Evolutionary conservation across 1,140 invertebrate species (phyloP).

Genomic region (Araneus ventricosus): DNA sequence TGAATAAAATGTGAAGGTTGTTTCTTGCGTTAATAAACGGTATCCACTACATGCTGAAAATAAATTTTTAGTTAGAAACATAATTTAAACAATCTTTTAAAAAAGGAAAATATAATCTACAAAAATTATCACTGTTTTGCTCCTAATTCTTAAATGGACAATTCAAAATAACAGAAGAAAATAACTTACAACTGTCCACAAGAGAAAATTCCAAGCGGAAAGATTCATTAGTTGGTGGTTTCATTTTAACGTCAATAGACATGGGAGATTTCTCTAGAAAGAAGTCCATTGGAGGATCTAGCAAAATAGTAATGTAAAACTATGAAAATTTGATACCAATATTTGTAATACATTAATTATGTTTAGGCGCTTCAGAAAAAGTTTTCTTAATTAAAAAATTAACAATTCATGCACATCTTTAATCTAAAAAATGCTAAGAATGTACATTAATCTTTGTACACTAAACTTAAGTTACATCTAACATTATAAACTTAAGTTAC

Average conservation of each 20-base stretch:
- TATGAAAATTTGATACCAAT: neutral
- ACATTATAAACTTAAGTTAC: too few species aligned
- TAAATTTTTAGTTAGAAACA: neutral
- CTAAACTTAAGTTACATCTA: too few species aligned
- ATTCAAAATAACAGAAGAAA: neutral
- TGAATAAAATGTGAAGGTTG: neutral
- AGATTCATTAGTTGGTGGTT: neutral
- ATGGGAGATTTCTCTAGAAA: neutral
- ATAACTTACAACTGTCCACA: neutral
- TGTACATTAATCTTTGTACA: too few species aligned
- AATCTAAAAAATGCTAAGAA: too few species aligned
- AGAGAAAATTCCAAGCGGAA: neutral
- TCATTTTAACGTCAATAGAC: neutral
- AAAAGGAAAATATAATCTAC: neutral
- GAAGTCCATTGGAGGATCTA: slow-evolving; percentile 25
- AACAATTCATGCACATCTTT: too few species aligned
- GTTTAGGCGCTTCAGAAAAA: too few species aligned
- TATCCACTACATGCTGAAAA: slow-evolving; percentile 23
- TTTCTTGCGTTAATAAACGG: neutral
- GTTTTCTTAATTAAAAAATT: too few species aligned
- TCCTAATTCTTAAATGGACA: neutral
- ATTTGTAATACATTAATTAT: too few species aligned
- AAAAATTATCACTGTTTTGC: too few species aligned
- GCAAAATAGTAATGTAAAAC: too few species aligned
- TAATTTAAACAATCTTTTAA: neutral